phyloP scores from a whole-genome alignment of 2,113 vertebrate genomes.

The Sminthopsis crassicaudata region DNA sequence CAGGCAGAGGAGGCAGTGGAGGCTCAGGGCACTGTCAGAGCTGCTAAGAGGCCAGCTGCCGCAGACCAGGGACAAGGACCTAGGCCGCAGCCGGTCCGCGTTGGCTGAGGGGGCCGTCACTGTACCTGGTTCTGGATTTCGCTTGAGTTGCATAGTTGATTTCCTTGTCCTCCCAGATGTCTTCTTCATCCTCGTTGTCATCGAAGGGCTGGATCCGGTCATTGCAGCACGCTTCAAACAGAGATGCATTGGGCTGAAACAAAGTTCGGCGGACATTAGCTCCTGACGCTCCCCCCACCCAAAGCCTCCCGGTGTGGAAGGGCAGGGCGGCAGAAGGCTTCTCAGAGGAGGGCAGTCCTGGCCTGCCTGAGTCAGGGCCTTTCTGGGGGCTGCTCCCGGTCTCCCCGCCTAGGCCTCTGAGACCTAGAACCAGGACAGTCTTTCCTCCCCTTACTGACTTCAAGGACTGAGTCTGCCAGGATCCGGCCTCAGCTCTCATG shows the following conservation, averaged over 20 bases:
- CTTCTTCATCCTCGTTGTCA: conserved; percentile 93
- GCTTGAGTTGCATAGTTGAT: conserved; percentile 91
- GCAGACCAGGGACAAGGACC: no score
- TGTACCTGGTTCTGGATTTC: conserved; percentile 92
- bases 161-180: conserved; percentile 97
- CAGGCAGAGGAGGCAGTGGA: no score
- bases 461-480: background rate
- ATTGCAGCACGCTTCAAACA: conserved; percentile 96
- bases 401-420: no score
- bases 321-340: background rate
- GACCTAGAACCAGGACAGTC: background rate
- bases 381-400: background rate
- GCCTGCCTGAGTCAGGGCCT: background rate
- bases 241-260: conserved; percentile 90
- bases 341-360: background rate
- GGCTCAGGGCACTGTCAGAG: no score
- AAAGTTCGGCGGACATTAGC: background rate
- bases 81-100: no score
- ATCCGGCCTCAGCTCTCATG: background rate
- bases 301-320: background rate
- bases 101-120: background rate
- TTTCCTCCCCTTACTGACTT: background rate
- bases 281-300: background rate
- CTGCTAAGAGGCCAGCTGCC: no score
- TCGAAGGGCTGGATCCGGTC: conserved; percentile 96